Evolutionary conservation across 1,140 invertebrate species (phyloP).

Genomic region (Druon quercuslanigerum): DNA sequence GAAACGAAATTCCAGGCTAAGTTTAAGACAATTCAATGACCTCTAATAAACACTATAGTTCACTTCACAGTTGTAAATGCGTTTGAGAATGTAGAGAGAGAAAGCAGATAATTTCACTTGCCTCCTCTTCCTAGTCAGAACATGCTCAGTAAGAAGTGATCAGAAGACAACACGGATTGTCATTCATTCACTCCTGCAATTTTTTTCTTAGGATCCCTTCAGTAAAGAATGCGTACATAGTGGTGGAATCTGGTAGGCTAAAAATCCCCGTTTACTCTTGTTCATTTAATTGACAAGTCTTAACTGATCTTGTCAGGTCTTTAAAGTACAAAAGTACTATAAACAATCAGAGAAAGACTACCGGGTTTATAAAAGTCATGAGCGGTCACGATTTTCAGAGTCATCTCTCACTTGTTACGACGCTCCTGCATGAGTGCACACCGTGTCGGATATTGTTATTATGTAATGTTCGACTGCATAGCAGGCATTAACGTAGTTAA

Average conservation of each 20-base stretch:
- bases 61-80: no score
- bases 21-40: no score
- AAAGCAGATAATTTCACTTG: background rate
- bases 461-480: background rate
- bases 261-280: background rate
- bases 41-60: no score
- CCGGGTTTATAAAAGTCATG: constrained; percentile 19
- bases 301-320: background rate
- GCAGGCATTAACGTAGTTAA: background rate
- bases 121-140: background rate
- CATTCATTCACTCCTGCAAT: background rate
- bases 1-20: no score
- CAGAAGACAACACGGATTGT: constrained; percentile 3
- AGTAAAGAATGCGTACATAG: constrained; percentile 3
- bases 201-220: background rate
- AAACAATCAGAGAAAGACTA: constrained; percentile 28
- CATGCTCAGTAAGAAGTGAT: background rate
- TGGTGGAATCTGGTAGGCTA: background rate
- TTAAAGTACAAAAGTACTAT: background rate
- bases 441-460: background rate
- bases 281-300: background rate
- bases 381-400: constrained; percentile 22
- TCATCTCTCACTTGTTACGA: constrained; percentile 15
- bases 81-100: no score
- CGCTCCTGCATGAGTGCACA: background rate